Conservation (phyloP, 2,113 vertebrate species). For the Epinephelus lanceolatus region DNA sequence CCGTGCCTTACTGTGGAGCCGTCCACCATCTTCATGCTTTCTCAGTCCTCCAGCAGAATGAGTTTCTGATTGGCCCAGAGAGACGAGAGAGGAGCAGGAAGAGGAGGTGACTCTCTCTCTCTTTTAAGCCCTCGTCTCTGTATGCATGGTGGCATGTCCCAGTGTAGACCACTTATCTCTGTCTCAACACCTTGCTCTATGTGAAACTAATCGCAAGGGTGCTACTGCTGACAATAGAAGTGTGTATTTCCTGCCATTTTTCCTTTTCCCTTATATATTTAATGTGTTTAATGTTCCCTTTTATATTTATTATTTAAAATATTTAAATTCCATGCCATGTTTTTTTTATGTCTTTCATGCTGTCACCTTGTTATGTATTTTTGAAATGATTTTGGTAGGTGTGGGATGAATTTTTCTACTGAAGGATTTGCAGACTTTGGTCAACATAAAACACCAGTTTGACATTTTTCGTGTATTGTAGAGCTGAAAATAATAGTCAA, state of each 20-base stretch:
- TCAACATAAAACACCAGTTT: background rate
- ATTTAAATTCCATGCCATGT: background rate
- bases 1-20: conserved; percentile 98
- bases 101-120: conserved; percentile 86
- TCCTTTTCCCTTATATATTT: background rate
- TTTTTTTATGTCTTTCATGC: background rate
- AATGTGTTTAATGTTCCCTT: conserved; percentile 4
- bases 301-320: background rate
- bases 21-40: conserved; percentile 99
- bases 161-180: conserved; percentile 30
- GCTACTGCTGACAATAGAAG: background rate
- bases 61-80: conserved; percentile 91
- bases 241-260: background rate
- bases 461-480: background rate
- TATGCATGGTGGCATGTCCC: conserved; percentile 68
- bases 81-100: conserved; percentile 84
- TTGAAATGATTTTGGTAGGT: background rate
- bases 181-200: conserved; percentile 26
- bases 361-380: background rate
- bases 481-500: background rate
- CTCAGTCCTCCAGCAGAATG: conserved; percentile 99
- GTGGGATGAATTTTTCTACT: background rate
- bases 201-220: conserved; percentile 39
- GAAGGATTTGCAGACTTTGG: background rate
- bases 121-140: conserved; percentile 64